These are phyloP conservation scores for Bubo blakistoni DNA, from an alignment of 2,113 vertebrate genomes.

Conservation along the genomic window DNA sequence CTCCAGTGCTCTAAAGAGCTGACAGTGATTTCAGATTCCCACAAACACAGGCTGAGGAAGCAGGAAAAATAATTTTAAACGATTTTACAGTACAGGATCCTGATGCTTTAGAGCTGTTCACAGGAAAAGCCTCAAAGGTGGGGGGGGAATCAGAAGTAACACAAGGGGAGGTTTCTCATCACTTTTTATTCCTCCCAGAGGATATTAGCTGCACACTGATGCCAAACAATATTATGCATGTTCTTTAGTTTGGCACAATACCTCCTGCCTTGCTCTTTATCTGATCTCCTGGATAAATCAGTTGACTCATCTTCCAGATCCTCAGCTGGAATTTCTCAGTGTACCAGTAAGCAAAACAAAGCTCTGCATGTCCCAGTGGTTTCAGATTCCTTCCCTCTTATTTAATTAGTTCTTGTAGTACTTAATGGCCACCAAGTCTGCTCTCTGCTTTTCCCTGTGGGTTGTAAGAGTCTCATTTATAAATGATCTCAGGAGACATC, in stretches of 20 bases:
- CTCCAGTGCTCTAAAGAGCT: neutral
- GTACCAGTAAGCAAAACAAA: neutral
- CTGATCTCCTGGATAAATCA: neutral
- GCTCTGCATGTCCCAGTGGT: neutral
- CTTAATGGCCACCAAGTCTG: neutral
- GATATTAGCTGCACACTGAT: neutral
- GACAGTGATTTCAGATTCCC: neutral
- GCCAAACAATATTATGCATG: neutral
- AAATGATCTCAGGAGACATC: neutral
- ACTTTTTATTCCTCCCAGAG: neutral
- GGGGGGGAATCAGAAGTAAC: neutral
- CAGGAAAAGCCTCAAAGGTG: neutral
- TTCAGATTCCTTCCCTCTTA: neutral
- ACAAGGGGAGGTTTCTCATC: neutral
- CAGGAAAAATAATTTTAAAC: neutral
- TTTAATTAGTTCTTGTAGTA: constrained; percentile 11
- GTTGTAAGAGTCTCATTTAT: neutral
- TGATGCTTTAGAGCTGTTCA: neutral
- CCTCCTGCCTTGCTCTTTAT: neutral
- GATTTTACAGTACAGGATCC: neutral
- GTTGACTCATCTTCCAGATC: neutral
- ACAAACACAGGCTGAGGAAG: neutral
- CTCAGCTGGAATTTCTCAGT: neutral
- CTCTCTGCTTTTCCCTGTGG: neutral
- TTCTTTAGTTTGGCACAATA: neutral